Conservation (phyloP, 2,113 vertebrate species). For the Albula glossodonta region DNA sequence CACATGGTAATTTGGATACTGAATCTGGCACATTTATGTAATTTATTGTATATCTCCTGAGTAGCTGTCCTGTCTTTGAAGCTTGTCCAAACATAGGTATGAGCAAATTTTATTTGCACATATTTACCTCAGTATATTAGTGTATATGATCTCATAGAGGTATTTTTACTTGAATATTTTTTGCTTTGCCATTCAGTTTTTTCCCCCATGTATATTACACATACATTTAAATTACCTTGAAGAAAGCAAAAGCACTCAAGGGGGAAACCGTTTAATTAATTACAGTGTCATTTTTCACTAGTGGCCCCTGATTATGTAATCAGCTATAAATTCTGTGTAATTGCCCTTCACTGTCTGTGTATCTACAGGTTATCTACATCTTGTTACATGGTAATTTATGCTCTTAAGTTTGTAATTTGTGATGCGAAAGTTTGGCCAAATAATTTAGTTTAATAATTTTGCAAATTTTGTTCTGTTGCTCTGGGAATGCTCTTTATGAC, state of each 20-base stretch:
- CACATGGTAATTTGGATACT: background rate
- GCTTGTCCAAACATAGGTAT: background rate
- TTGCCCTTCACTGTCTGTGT: background rate
- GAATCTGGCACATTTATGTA: background rate
- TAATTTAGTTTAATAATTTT: background rate
- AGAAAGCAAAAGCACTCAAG: background rate
- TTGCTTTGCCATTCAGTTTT: background rate
- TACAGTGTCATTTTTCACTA: background rate
- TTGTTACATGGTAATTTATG: background rate
- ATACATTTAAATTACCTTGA: background rate
- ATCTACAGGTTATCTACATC: background rate
- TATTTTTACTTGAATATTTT: background rate
- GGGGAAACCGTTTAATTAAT: background rate
- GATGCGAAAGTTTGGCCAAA: background rate
- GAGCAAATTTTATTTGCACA: background rate
- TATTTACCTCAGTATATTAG: background rate
- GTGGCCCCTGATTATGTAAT: background rate
- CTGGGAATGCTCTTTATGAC: too few species aligned
- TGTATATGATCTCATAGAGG: background rate
- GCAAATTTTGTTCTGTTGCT: background rate
- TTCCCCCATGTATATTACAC: background rate
- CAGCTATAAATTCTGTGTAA: background rate
- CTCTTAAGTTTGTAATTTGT: background rate
- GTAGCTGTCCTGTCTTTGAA: background rate
- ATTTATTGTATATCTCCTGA: background rate